Evolutionary conservation across 2,113 vertebrate species (phyloP), one percentile per base, ranked within the genome.

Genomic region (Solenodon paradoxus): DNA sequence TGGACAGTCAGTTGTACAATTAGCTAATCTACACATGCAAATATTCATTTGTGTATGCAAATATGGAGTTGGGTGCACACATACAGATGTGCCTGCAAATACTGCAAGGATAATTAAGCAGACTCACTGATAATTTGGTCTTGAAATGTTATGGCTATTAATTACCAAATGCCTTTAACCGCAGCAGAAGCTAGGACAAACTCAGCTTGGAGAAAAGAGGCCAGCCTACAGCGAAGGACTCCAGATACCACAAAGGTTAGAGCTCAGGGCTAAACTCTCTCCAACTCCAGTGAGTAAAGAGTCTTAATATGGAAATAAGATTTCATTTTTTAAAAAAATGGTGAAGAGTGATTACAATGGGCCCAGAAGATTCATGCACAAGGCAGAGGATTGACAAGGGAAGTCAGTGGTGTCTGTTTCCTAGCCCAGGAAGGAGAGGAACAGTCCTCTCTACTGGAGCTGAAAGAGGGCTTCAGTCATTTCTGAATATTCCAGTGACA

Each of bases 11-110:
- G 83, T 90, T 49, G 96, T 82, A 95, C 96, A 97, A 97, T 97
- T 96, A 97, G 92, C 97, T 97, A 97, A 97, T 97, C 92, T 97
- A 95, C 95, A 64, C 94, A 96, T 97, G 96, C 97, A 97, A 97
- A 97, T 97, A 95, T 86, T 96, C 96, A 96, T 97, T 95, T 97
- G 97, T 96, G 95, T 97, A 97, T 97, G 97, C 97, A 97, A 97
- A 97, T 97, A 93, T 17, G 61, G 95, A 95, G 97, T 89, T 40
- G 22, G 93, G 90, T 32, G 92, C 96, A 71, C 93, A 78, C 92
- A 84, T 84, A 94, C 96, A 92, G 95, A 93, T 95, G 95, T 90
- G 96, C 94, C 90, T 63, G 49, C 82, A 92, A 96, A 82, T 75
- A 82, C 71, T 64, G 92, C 84, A 88, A 96, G 97, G 97, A 92